phyloP scores from a whole-genome alignment of 2,888 invertebrate genomes.

The Nemotelus pantherinus region DNA sequence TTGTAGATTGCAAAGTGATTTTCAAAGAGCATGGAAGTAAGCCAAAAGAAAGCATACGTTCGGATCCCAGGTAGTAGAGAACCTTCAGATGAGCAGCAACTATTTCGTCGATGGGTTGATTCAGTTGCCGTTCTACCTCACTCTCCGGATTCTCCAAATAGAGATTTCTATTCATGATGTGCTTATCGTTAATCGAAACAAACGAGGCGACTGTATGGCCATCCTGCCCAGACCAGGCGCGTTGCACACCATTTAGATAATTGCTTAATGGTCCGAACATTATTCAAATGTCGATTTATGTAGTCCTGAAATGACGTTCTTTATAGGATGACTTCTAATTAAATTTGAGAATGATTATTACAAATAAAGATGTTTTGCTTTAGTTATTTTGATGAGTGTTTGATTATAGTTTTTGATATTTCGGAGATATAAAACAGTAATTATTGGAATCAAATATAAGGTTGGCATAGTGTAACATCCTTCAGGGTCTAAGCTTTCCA shows the following conservation, averaged over 20 bases:
- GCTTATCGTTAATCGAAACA: constrained; percentile 76
- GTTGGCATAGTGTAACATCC: too few species aligned
- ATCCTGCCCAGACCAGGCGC: constrained; percentile 72
- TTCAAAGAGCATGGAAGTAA: too few species aligned
- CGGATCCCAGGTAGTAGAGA: constrained; percentile 65
- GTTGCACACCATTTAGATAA: constrained; percentile 67
- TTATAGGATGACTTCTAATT: not conserved
- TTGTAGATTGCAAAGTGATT: not conserved
- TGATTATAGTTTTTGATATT: too few species aligned
- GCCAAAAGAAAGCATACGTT: constrained; percentile 62
- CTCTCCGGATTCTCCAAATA: constrained; percentile 77
- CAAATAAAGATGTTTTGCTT: too few species aligned
- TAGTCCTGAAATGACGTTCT: constrained; percentile 3
- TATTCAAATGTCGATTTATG: constrained; percentile 37
- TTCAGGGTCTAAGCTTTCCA: too few species aligned
- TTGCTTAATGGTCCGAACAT: constrained; percentile 61
- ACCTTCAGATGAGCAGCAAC: constrained; percentile 79
- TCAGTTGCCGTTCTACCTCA: constrained; percentile 75
- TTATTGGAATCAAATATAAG: too few species aligned
- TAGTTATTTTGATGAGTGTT: too few species aligned
- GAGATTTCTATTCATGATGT: constrained; percentile 75
- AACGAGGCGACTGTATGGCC: constrained; percentile 70
- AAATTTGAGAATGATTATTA: not conserved
- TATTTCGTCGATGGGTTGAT: constrained; percentile 79
- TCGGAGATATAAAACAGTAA: too few species aligned